Conservation (phyloP, 2,888 invertebrate genomes). For the Camponotus fellah region DNA sequence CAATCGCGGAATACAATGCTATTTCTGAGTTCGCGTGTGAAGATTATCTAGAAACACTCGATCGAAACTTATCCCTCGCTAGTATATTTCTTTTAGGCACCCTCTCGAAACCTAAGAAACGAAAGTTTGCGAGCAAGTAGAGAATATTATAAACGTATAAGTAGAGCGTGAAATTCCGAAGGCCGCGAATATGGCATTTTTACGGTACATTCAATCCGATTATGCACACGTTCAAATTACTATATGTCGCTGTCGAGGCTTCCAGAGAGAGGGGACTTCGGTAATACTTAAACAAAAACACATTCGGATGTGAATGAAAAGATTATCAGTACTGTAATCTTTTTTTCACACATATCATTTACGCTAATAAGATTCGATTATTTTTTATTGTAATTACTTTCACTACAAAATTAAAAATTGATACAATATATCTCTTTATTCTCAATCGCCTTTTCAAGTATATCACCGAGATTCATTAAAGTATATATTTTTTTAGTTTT, state of each 20-base stretch:
- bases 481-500: not conserved
- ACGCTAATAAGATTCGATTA: not conserved
- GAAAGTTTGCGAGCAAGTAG: conserved; percentile 66
- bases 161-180: conserved; percentile 77
- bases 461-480: not conserved
- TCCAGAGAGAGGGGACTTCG: not conserved
- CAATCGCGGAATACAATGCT: not conserved
- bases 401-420: not conserved
- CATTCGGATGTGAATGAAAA: not conserved
- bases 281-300: not conserved
- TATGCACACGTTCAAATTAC: conserved; percentile 44
- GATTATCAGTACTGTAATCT: not conserved
- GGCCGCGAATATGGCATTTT: conserved; percentile 70
- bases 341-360: not conserved
- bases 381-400: not conserved
- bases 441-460: not conserved
- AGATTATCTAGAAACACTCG: conserved; percentile 17
- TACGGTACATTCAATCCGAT: conserved; percentile 66
- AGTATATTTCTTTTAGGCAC: conserved; percentile 41
- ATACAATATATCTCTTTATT: not conserved
- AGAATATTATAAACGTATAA: conserved; percentile 61
- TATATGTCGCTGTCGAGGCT: conserved; percentile 27
- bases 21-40: conserved; percentile 25
- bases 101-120: conserved; percentile 62
- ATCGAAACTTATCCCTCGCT: conserved; percentile 34